Conservation (phyloP, 2,888 invertebrate genomes). For the Calameuta pallipes region DNA sequence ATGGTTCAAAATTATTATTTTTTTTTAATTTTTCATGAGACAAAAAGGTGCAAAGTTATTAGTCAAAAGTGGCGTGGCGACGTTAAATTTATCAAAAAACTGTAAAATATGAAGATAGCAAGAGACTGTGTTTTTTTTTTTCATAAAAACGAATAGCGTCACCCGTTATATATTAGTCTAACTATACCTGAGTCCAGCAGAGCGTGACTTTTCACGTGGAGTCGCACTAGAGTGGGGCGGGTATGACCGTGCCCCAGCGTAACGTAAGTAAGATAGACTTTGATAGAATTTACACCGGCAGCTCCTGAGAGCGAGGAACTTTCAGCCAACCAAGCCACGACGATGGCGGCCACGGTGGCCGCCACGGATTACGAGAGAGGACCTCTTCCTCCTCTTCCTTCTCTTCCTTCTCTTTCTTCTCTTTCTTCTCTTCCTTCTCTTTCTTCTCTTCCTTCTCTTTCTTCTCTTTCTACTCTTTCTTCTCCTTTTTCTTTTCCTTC, state of each 20-base stretch:
- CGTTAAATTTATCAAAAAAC: not conserved
- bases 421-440: conserved; percentile 22
- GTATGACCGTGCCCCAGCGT: conserved; percentile 37
- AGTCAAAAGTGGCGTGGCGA: too few species aligned
- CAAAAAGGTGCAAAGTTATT: not conserved
- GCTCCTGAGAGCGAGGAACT: conserved; percentile 29
- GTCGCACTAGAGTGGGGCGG: conserved; percentile 38
- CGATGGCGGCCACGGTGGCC: conserved; percentile 27
- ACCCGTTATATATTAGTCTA: conserved; percentile 31
- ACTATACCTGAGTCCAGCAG: conserved; percentile 51
- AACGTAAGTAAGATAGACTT: conserved; percentile 46
- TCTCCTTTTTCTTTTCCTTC: not conserved
- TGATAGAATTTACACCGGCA: conserved; percentile 50
- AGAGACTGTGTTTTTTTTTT: not conserved
- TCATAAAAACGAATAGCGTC: not conserved
- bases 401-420: conserved; percentile 11
- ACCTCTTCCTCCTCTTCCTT: conserved; percentile 29
- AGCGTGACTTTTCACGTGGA: conserved; percentile 61
- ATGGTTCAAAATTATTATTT: too few species aligned
- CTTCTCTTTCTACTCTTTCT: too few species aligned
- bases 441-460: conserved; percentile 19
- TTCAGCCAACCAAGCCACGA: conserved; percentile 36
- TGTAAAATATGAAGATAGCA: not conserved
- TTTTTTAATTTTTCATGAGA: not conserved
- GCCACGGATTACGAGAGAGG: conserved; percentile 37